Conservation (phyloP, 2,888 invertebrate species). For the Polyommatus icarus region DNA sequence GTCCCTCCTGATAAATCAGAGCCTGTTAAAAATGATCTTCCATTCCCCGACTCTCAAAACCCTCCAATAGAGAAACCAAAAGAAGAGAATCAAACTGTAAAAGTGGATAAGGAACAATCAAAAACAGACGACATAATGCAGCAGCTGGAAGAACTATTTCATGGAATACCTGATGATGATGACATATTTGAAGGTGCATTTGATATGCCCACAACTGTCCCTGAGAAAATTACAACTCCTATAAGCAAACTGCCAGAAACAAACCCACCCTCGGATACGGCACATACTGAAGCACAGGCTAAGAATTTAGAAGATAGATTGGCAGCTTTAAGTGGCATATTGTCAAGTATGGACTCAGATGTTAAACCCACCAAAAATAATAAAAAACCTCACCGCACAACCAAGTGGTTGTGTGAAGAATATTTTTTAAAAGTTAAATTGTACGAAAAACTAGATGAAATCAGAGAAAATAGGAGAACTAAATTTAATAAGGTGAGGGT, state of each 20-base stretch:
- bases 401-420: conserved; percentile 74
- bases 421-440: conserved; percentile 66
- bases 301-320: conserved; percentile 63
- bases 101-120: conserved; percentile 51
- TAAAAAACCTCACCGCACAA: conserved; percentile 49
- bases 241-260: conserved; percentile 34
- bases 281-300: conserved; percentile 43
- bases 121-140: conserved; percentile 64
- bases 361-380: conserved; percentile 36
- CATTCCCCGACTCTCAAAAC: neutral
- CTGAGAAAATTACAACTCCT: conserved; percentile 35
- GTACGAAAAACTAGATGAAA: conserved; percentile 64
- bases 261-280: conserved; percentile 49
- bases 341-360: conserved; percentile 48
- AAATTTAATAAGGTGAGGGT: conserved; percentile 59
- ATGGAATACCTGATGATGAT: conserved; percentile 64
- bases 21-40: conserved; percentile 14
- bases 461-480: conserved; percentile 64
- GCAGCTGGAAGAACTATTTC: conserved; percentile 71
- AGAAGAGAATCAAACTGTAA: conserved; percentile 41
- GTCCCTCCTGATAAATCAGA: conserved; percentile 36
- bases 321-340: conserved; percentile 56
- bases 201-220: conserved; percentile 48
- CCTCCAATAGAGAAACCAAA: conserved; percentile 6
- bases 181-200: conserved; percentile 66